Evolutionary conservation across 1,140 invertebrate genomes (phyloP).

Genomic region (Nomia melanderi): DNA sequence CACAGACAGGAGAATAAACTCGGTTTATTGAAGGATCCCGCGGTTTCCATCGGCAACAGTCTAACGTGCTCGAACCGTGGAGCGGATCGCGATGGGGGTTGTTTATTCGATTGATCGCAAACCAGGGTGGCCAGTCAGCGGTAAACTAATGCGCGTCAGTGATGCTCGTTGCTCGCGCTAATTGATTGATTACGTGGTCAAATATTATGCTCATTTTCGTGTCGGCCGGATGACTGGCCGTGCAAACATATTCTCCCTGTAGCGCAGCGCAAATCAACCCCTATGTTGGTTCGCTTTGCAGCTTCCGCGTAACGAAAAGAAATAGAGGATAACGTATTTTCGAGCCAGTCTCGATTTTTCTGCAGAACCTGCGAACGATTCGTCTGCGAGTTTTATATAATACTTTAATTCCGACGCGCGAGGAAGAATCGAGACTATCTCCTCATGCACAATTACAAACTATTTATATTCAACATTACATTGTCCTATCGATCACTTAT

Average conservation of each 20-base stretch:
- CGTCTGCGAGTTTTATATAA: too few relatives aligned
- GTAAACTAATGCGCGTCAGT: slow-evolving; percentile 63
- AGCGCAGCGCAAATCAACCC: slow-evolving; percentile 17
- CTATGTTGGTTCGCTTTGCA: slow-evolving; percentile 32
- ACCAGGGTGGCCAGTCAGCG: slow-evolving; percentile 57
- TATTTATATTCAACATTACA: too few relatives aligned
- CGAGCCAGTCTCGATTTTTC: not conserved
- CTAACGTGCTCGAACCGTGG: slow-evolving; percentile 50
- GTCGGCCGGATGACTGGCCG: slow-evolving; percentile 1
- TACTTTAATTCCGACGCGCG: too few relatives aligned
- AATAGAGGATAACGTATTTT: slow-evolving; percentile 1
- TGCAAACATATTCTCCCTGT: slow-evolving; percentile 37
- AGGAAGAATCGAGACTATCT: too few relatives aligned
- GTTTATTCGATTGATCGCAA: slow-evolving; percentile 63
- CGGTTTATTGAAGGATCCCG: not conserved
- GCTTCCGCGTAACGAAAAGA: not conserved
- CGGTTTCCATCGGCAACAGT: slow-evolving; percentile 36
- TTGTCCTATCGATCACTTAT: too few relatives aligned
- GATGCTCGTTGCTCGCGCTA: slow-evolving; percentile 61
- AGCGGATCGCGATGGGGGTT: slow-evolving; percentile 27
- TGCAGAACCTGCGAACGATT: too few relatives aligned
- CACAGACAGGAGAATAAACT: not conserved
- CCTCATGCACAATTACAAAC: too few relatives aligned
- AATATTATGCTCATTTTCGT: slow-evolving; percentile 65
- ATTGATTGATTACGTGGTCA: slow-evolving; percentile 68